These are phyloP conservation scores for Tethya wilhelma DNA, from an alignment of 37 sponge, comb jelly and placozoan genomes.

Conservation along the genomic window DNA sequence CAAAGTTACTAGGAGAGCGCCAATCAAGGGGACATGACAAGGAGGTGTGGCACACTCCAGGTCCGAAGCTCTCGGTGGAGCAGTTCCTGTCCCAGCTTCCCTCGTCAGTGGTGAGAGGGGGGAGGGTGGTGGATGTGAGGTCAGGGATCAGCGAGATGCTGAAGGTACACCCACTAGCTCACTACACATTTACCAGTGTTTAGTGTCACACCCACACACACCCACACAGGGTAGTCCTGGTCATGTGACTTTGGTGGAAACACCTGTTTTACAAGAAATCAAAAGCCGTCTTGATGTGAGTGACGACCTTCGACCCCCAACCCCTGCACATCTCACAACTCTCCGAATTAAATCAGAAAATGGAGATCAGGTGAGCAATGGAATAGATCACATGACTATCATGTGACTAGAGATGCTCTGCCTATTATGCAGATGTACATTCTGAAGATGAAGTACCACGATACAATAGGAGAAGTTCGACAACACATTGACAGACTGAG, in stretches of 20 bases:
- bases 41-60: conserved; percentile 17
- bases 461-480: conserved; percentile 72
- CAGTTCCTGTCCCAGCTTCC: conserved; percentile 82
- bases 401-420: not conserved
- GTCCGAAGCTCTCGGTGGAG: conserved; percentile 57
- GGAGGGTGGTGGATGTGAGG: conserved; percentile 85
- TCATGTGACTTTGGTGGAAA: conserved; percentile 63
- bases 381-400: not conserved
- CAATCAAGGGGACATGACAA: not conserved
- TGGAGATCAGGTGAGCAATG: conserved; percentile 53
- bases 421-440: conserved; percentile 46
- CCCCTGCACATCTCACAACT: conserved; percentile 56
- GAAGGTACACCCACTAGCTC: too few relatives aligned
- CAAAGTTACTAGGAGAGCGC: conserved; percentile 33
- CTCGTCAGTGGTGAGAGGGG: conserved; percentile 72
- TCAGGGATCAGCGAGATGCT: conserved; percentile 63
- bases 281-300: conserved; percentile 25
- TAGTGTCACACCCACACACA: too few relatives aligned
- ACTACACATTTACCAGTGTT: not conserved
- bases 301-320: conserved; percentile 20
- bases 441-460: conserved; percentile 64
- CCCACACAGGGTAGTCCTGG: not conserved
- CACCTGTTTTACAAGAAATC: conserved; percentile 66
- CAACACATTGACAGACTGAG: conserved; percentile 56
- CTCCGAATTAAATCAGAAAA: conserved; percentile 73